Conservation (phyloP, 2,888 invertebrate species). For the Laspeyria flexula region DNA sequence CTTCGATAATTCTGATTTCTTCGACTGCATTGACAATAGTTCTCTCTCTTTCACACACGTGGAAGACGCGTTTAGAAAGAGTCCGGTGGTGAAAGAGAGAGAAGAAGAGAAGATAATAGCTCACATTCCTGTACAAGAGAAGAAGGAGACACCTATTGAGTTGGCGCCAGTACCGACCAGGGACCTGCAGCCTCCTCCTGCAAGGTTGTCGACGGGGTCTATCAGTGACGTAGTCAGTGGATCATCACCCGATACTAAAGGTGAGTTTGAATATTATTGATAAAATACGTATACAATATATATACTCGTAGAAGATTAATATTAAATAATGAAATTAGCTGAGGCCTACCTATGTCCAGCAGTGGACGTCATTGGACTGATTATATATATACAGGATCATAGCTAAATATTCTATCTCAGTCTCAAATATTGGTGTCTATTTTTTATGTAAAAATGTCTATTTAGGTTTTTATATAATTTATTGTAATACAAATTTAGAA, state of each 20-base stretch:
- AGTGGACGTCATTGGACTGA: too few species aligned
- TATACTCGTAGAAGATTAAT: too few species aligned
- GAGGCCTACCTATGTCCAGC: too few species aligned
- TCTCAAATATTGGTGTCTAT: too few species aligned
- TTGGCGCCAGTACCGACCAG: conserved; percentile 49
- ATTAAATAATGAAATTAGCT: too few species aligned
- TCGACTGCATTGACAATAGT: conserved; percentile 83
- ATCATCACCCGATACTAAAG: conserved; percentile 88
- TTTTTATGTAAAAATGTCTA: too few species aligned
- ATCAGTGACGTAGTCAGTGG: conserved; percentile 88
- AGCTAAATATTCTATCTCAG: too few species aligned
- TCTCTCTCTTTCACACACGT: conserved; percentile 81
- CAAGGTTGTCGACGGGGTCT: conserved; percentile 86
- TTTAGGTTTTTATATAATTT: too few species aligned
- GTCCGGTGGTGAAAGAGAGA: conserved; percentile 73
- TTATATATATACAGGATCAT: too few species aligned
- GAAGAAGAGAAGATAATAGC: conserved; percentile 65
- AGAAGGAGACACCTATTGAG: conserved; percentile 55
- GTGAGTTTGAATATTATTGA: conserved; percentile 33
- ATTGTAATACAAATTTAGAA: too few species aligned
- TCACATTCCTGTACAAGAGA: conserved; percentile 48
- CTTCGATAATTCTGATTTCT: conserved; percentile 82
- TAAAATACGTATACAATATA: too few species aligned
- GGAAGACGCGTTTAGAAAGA: conserved; percentile 82
- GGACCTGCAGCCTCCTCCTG: conserved; percentile 73